Percentiles rank a stretch among this genome's conserved stretches.
Conservation (phyloP, 2,888 invertebrate genomes). For the Cheilosia grossa region DNA sequence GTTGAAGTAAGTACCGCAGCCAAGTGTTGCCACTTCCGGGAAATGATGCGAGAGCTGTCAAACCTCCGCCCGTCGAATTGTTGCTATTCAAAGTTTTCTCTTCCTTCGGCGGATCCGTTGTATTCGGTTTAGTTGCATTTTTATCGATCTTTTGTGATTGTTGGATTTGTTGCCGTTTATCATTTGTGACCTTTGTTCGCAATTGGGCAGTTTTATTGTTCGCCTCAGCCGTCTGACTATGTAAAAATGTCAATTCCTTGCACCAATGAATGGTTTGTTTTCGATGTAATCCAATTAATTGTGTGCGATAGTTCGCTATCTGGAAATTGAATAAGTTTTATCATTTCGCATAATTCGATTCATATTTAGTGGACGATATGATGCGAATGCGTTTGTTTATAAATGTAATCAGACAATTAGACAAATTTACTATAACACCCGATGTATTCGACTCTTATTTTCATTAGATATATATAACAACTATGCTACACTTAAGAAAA, state of each 20-base stretch:
- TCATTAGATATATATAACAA: no score
- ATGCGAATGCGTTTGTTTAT: no score
- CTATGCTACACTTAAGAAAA: no score
- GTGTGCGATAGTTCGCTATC: conserved; percentile 81
- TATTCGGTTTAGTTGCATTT: conserved; percentile 38
- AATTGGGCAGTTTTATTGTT: conserved; percentile 49
- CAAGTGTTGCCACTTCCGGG: conserved; percentile 95
- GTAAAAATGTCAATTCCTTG: conserved; percentile 81
- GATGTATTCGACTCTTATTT: no score
- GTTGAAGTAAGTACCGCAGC: conserved; percentile 91
- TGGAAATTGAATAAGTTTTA: conserved; percentile 51
- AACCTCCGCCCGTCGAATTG: conserved; percentile 61
- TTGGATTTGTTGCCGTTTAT: conserved; percentile 10
- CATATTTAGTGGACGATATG: no score
- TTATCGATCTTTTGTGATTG: conserved; percentile 37
- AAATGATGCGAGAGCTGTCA: conserved; percentile 88
- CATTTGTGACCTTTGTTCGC: conserved; percentile 38
- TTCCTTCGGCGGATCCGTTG: conserved; percentile 47
- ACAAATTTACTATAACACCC: no score
- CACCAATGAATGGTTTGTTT: conserved; percentile 83
- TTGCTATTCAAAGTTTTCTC: conserved; percentile 44
- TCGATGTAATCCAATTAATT: conserved; percentile 79
- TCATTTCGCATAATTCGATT: no score
- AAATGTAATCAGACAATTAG: no score
- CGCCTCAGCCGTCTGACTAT: conserved; percentile 71